Base-by-base conservation (phyloP, 2,113 vertebrate species). In the Phalacrocorax aristotelis region DNA sequence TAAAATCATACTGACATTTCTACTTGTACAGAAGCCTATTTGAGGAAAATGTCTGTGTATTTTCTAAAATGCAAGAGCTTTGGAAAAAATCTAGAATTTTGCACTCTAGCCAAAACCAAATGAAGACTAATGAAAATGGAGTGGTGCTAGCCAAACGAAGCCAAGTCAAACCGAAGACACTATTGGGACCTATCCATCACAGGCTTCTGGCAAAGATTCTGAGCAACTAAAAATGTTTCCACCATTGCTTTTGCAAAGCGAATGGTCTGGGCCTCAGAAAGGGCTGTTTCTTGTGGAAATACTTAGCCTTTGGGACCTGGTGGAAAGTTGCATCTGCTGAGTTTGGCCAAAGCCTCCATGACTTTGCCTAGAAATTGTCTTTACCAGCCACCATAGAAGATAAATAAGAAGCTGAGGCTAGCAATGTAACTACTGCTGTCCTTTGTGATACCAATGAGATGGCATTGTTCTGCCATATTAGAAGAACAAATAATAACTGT, bases 51-150 rank as follows among this genome's bases (percentile, higher is more conserved):
- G 44, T 68, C 89, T 89, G 64, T n/a, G 30, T 65, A 77, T 72
- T 97, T 86, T 94, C 54, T 44, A 75, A 83, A 60, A 94, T 77
- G 68, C 89, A 88, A 82, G 60, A 91, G 82, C 49, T 80, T 88
- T 96, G 82, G 91, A 88, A 93, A 96, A 95, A 79, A 83, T 57
- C 49, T 69, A 83, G 58, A 83, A 81, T 94, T 91, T 40, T 91
- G 87, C 84, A 52, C 60, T 55, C 68, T 46, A 54, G 87, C 96
- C 95, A 96, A 96, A 93, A 74, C 75, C 81, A 91, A 91, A 96
- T 90, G 81, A 97, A 94, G 95, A 94, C 62, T 90, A 95, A 95
- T 95, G 75, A 80, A 95, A 96, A 83, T 42, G 48, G 48, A 86
- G 48, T 64, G 58, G 48, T 62, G 55, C 60, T 81, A 66, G 57